A percentile compares a stretch with the other conserved stretches of the same genome.
Conservation (phyloP, 2,888 invertebrate genomes). For the Phasia obesa region DNA sequence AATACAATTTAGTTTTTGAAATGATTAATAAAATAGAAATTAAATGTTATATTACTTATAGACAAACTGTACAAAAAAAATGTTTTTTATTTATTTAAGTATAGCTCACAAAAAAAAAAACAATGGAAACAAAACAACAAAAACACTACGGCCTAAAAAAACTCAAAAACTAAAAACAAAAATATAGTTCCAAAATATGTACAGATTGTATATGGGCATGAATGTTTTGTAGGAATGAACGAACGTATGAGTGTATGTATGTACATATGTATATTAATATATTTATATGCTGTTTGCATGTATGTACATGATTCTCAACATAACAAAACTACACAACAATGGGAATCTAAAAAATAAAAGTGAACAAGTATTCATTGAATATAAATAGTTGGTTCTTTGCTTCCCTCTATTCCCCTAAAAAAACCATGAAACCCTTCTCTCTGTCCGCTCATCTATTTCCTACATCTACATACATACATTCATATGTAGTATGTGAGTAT, state of each 20-base stretch:
- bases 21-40: not conserved
- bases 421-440: not conserved
- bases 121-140: not conserved
- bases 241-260: not conserved
- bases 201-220: not conserved
- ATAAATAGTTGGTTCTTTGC: not conserved
- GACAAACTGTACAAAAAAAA: constrained; percentile 13
- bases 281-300: not conserved
- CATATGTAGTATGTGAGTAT: too few species aligned
- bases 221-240: not conserved
- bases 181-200: not conserved
- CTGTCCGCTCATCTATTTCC: not conserved
- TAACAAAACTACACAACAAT: not conserved
- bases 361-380: not conserved
- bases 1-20: too few species aligned
- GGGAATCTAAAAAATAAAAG: not conserved
- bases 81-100: not conserved
- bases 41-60: not conserved
- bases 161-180: not conserved
- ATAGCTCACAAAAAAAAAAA: not conserved
- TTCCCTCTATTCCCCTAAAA: not conserved
- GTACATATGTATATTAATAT: not conserved
- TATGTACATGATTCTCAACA: not conserved
- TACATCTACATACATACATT: not conserved
- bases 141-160: not conserved